Evolutionary conservation across 2,888 invertebrate species (phyloP).

Genomic region (Metacarcinus magister): DNA sequence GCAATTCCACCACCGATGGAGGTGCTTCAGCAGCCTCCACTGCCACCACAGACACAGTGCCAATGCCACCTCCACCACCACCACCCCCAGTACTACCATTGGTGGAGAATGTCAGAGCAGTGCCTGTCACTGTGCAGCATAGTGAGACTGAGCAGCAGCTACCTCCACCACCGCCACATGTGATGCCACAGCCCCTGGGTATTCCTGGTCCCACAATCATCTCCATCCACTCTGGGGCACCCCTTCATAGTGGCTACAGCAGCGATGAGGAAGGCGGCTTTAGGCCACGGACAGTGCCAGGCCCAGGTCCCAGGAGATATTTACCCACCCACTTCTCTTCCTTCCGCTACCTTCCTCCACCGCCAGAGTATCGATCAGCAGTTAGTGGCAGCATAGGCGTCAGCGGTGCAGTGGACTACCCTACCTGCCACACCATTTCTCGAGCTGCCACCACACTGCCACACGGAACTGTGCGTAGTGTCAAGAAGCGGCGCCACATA

Average conservation of each 20-base stretch:
- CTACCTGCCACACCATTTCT: conserved; percentile 74
- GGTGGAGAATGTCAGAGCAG: conserved; percentile 41
- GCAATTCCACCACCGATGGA: conserved; percentile 82
- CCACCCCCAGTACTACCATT: not conserved
- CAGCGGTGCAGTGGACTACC: conserved; percentile 64
- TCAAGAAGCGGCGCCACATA: conserved; percentile 83
- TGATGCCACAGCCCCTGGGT: conserved; percentile 57
- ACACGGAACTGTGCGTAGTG: conserved; percentile 82
- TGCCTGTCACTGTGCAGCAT: conserved; percentile 54
- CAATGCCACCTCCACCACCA: conserved; percentile 56
- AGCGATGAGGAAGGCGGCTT: conserved; percentile 82
- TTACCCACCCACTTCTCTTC: conserved; percentile 81
- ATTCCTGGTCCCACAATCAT: conserved; percentile 75
- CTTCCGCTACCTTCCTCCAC: conserved; percentile 81
- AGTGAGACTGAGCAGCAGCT: conserved; percentile 53
- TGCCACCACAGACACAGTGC: conserved; percentile 57
- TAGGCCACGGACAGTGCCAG: conserved; percentile 73
- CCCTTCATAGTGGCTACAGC: conserved; percentile 76
- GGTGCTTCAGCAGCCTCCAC: conserved; percentile 79
- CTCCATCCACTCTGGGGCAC: conserved; percentile 66
- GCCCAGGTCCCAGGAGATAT: conserved; percentile 73
- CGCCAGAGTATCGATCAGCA: conserved; percentile 73
- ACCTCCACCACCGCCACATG: conserved; percentile 66
- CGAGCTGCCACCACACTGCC: conserved; percentile 79
- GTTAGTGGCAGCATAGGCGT: conserved; percentile 22